Evolutionary conservation across 2,888 invertebrate species (phyloP).

Genomic region (Limnephilus lunatus): DNA sequence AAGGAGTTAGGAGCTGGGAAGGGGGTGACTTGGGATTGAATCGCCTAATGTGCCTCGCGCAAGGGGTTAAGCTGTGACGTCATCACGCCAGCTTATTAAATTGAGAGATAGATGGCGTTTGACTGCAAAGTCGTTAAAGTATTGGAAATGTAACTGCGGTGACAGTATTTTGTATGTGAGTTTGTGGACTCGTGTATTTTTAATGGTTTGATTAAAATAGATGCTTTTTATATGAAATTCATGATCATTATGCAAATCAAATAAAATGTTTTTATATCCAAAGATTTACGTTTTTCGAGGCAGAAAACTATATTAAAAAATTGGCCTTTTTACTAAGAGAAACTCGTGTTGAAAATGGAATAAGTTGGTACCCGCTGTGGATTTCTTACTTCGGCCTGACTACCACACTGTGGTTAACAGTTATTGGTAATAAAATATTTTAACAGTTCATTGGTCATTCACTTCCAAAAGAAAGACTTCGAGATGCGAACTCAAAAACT

Average conservation of each 20-base stretch:
- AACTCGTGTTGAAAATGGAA: too few species aligned
- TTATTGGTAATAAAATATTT: too few species aligned
- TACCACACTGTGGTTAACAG: too few species aligned
- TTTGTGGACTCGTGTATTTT: not conserved
- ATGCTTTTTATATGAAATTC: not conserved
- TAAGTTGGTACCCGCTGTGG: too few species aligned
- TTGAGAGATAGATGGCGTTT: constrained; percentile 40
- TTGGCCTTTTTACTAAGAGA: too few species aligned
- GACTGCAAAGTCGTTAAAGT: constrained; percentile 11
- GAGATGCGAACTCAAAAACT: too few species aligned
- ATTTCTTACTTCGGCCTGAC: too few species aligned
- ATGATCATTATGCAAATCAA: not conserved
- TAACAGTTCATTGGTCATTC: too few species aligned
- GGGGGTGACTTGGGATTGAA: constrained; percentile 66
- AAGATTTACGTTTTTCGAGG: too few species aligned
- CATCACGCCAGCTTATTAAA: constrained; percentile 46
- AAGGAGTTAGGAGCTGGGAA: constrained; percentile 53
- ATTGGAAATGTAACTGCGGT: not conserved
- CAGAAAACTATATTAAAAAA: too few species aligned
- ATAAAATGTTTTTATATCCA: not conserved
- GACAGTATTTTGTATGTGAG: not conserved
- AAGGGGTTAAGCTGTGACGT: constrained; percentile 15
- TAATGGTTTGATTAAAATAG: not conserved
- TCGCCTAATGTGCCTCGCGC: constrained; percentile 52
- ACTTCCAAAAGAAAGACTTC: too few species aligned